phyloP scores from a whole-genome alignment of 2,888 invertebrate species.

The Drosophila dives region DNA sequence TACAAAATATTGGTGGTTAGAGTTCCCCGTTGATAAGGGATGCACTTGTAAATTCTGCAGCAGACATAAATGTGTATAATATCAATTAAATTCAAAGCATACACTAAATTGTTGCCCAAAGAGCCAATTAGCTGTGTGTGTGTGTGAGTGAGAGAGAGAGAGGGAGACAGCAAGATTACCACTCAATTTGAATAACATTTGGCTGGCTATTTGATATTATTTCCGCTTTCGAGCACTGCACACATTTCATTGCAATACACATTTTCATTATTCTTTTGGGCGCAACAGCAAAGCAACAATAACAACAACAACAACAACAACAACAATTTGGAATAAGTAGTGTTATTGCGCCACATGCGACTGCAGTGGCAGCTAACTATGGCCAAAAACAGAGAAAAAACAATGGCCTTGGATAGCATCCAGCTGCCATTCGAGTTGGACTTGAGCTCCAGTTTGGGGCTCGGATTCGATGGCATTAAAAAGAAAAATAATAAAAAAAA shows the following conservation, averaged over 20 bases:
- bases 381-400: constrained; percentile 46
- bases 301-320: constrained; percentile 2
- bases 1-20: too few species aligned
- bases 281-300: constrained; percentile 33
- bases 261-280: constrained; percentile 65
- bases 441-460: constrained; percentile 7
- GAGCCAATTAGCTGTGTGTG: constrained; percentile 45
- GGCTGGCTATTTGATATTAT: constrained; percentile 38
- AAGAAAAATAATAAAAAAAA: constrained; percentile 1
- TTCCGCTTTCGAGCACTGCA: constrained; percentile 41
- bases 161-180: neutral
- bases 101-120: constrained; percentile 41
- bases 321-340: constrained; percentile 24
- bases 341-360: constrained; percentile 60
- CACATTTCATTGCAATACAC: constrained; percentile 28
- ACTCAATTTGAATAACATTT: constrained; percentile 40
- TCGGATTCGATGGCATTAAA: constrained; percentile 50
- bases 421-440: constrained; percentile 61
- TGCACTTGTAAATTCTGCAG: constrained; percentile 35
- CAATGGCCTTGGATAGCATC: constrained; percentile 77
- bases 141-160: neutral
- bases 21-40: constrained; percentile 30
- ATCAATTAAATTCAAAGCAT: constrained; percentile 50
- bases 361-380: constrained; percentile 70
- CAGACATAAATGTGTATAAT: constrained; percentile 22